Evolutionary conservation across 2,888 invertebrate species (phyloP).

Genomic region (Panzeria rudis): DNA sequence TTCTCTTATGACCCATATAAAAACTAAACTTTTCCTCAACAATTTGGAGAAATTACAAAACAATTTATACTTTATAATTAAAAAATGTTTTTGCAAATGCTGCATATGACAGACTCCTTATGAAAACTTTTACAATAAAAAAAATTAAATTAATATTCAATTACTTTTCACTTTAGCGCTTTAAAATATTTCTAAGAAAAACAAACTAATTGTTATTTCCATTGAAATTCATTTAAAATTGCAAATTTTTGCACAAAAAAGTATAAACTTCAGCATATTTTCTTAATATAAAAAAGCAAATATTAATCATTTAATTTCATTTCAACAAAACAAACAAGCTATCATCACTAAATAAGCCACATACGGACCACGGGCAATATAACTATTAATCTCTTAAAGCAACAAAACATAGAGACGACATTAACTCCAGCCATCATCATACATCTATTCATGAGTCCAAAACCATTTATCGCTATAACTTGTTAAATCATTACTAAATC

Average conservation of each 20-base stretch:
- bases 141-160: slow-evolving; percentile 44
- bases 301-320: slow-evolving; percentile 21
- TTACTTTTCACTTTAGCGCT: slow-evolving; percentile 44
- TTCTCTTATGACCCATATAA: slow-evolving; percentile 2
- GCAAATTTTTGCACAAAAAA: slow-evolving; percentile 1
- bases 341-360: slow-evolving; percentile 19
- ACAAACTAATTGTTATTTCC: slow-evolving; percentile 40
- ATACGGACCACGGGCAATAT: slow-evolving; percentile 44
- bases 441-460: neutral
- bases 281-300: slow-evolving; percentile 9
- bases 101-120: neutral
- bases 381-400: slow-evolving; percentile 49
- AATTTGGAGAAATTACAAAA: slow-evolving; percentile 10
- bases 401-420: slow-evolving; percentile 16
- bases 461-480: slow-evolving; percentile 45
- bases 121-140: slow-evolving; percentile 8
- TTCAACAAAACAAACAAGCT: slow-evolving; percentile 31
- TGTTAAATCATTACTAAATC: slow-evolving; percentile 69
- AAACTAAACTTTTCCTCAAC: slow-evolving; percentile 11
- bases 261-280: neutral
- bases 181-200: slow-evolving; percentile 6
- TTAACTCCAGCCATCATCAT: slow-evolving; percentile 8
- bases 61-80: slow-evolving; percentile 1
- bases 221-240: slow-evolving; percentile 44
- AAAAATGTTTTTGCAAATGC: neutral